These are phyloP conservation scores for Saimiri boliviensis DNA, from an alignment of 2,113 vertebrate species.

Conservation along the genomic window DNA sequence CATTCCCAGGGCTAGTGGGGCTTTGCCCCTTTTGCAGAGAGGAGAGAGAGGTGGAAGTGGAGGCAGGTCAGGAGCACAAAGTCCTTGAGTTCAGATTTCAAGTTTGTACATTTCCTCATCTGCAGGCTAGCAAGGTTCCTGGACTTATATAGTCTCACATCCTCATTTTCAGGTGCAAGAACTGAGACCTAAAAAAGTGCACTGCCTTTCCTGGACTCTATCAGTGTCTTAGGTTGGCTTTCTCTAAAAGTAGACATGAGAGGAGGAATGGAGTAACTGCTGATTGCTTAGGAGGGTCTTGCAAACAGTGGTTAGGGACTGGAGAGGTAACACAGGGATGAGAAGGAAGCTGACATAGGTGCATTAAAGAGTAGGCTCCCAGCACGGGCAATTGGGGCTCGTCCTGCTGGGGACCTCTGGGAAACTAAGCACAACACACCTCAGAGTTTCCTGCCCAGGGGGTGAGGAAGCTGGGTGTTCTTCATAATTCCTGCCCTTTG, in stretches of 20 bases:
- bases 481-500: background rate
- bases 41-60: background rate
- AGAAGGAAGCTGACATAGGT: background rate
- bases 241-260: background rate
- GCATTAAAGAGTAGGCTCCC: background rate
- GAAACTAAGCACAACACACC: background rate
- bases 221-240: background rate
- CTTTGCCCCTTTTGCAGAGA: rapidly evolving
- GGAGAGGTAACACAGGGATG: background rate
- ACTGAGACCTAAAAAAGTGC: background rate
- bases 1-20: background rate
- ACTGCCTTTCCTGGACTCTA: background rate
- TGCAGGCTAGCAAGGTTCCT: background rate
- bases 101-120: background rate
- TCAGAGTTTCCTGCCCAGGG: background rate
- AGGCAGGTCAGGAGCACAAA: background rate
- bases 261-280: background rate
- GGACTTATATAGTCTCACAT: background rate
- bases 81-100: background rate
- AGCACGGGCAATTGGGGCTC: background rate
- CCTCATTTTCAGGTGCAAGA: background rate
- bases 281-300: background rate
- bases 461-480: background rate
- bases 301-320: background rate
- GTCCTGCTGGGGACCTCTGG: background rate